Evolutionary conservation across 2,888 invertebrate species (phyloP).

Genomic region (Chydorus sphaericus): DNA sequence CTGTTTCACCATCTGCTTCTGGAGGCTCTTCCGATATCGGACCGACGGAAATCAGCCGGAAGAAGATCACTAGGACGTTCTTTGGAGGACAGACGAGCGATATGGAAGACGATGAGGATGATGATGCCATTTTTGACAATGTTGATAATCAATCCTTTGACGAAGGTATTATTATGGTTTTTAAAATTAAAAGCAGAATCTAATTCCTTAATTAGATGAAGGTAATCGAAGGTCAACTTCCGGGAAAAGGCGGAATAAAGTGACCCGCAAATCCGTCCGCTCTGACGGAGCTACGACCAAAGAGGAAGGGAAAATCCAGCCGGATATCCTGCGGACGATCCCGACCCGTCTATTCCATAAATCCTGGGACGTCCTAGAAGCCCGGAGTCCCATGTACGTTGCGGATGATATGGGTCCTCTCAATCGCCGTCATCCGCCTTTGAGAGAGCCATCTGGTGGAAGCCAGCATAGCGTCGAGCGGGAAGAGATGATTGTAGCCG

Average conservation of each 20-base stretch:
- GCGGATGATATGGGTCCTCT: background rate
- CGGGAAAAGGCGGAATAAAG: too few relatives aligned
- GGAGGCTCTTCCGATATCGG: background rate
- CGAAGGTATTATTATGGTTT: too few relatives aligned
- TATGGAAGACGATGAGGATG: background rate
- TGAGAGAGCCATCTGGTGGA: background rate
- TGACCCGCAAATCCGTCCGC: background rate
- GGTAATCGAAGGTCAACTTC: too few relatives aligned
- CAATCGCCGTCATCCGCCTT: too few relatives aligned
- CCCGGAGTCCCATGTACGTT: constrained; percentile 13
- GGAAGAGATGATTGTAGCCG: background rate
- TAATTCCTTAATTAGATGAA: too few relatives aligned
- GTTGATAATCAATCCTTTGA: too few relatives aligned
- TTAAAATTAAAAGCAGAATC: too few relatives aligned
- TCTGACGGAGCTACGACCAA: background rate
- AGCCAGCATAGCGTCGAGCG: background rate
- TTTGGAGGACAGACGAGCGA: background rate
- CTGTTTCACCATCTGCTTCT: background rate
- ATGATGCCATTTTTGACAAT: background rate
- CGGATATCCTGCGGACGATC: constrained; percentile 9
- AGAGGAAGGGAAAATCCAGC: constrained; percentile 8
- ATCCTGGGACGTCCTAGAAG: constrained; percentile 11
- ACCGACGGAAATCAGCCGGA: constrained; percentile 3
- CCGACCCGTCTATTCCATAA: constrained; percentile 8
- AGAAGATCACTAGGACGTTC: background rate